phyloP scores from a whole-genome alignment of 2,797 vertebrate species.

The Nothura maculosa region DNA sequence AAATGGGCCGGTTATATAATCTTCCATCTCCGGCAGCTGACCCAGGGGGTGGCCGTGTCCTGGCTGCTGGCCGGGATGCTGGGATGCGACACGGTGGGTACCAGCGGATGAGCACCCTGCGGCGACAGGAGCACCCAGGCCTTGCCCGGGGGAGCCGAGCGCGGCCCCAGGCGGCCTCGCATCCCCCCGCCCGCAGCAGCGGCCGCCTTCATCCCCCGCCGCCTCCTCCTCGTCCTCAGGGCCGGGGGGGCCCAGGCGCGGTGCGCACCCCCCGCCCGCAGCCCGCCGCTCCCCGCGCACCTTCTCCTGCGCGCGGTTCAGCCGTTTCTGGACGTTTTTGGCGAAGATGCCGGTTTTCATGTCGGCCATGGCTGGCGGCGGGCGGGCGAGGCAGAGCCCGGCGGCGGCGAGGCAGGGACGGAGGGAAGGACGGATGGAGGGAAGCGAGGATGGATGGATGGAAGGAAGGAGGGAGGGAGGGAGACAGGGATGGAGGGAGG shows the following conservation, averaged over 20 bases:
- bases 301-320: conserved; percentile 96
- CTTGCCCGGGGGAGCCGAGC: too few species aligned
- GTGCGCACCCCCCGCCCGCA: not conserved
- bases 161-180: not conserved
- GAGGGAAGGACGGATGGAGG: not conserved
- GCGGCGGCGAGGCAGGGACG: not conserved
- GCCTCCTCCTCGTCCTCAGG: not conserved
- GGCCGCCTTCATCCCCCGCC: not conserved
- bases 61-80: too few species aligned
- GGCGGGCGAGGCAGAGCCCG: not conserved
- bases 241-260: not conserved
- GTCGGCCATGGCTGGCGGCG: conserved; percentile 91
- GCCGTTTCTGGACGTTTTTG: conserved; percentile 95
- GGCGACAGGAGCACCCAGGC: too few species aligned
- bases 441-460: not conserved
- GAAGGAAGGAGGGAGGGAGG: not conserved
- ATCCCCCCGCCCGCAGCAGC: not conserved
- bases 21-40: not conserved
- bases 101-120: not conserved
- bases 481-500: not conserved
- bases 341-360: conserved; percentile 96
- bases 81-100: too few species aligned
- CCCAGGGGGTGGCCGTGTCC: too few species aligned
- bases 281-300: conserved; percentile 66
- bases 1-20: conserved; percentile 36